Evolutionary conservation across 1,140 invertebrate species (phyloP), one percentile per base, ranked within the genome.

Genomic region (Episyrphus balteatus): DNA sequence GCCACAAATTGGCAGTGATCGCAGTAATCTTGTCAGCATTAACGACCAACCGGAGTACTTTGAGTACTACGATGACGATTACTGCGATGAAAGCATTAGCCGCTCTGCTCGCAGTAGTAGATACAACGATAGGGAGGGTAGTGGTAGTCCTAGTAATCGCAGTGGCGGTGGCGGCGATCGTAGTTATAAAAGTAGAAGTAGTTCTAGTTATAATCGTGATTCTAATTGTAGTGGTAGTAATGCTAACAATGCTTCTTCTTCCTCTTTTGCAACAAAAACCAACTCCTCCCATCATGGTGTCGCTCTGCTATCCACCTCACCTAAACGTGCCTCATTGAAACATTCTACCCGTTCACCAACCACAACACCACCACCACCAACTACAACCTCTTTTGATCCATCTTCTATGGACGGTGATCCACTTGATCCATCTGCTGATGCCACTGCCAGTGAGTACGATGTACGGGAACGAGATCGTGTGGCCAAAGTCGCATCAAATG

Each of bases 161-260:
- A 54, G 53, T 55, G 48, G 33, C 41, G 49, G 52, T 57, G 60
- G 58, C 55, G 54, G 53, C 60, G 59, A 57, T 55, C 55, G 21
- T 26, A 26, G 21, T 26, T 8, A 26, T 26, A 26, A 8, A 26
- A 26, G 21, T 26, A 26, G 21, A 26, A 26, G 8, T 26, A 26
- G 14, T 36, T 15, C 34, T 36, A 36, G 14, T 36, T 5, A 5
- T 36, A 36, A 15, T 36, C 12, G 34, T 36, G 34, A 15, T 15
- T n/a, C 12, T 36, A 36, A 15, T 36, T 15, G 12, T 12, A 61
- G 59, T 65, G 56, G 62, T 64, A 68, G 61, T 67, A 66, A 61
- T 68, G 61, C 65, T 68, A 68, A 68, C 61, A 59, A 61, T 68
- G 65, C 65, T 68, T 68, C 62, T 64, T 66, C 61, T 68, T 66